Conservation (phyloP, 2,113 vertebrate genomes). For the Pleuronectes platessa region DNA sequence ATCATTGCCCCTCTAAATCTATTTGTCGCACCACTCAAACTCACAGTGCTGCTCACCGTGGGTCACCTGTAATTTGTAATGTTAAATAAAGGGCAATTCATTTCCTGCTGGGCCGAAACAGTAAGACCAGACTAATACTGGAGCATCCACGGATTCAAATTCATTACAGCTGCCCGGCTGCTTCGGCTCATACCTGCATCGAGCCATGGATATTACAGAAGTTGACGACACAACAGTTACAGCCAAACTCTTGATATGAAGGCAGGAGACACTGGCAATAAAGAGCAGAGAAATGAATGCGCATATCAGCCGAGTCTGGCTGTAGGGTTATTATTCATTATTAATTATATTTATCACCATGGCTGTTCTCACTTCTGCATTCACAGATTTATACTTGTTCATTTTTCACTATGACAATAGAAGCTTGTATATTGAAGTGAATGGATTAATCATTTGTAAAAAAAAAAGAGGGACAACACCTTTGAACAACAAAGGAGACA, state of each 20-base stretch:
- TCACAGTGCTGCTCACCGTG: constrained; percentile 63
- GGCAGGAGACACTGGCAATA: constrained; percentile 4
- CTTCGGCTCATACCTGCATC: constrained; percentile 42
- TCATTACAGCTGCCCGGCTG: constrained; percentile 66
- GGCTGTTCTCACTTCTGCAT: constrained; percentile 8
- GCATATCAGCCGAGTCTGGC: constrained; percentile 8
- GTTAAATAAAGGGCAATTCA: constrained; percentile 84
- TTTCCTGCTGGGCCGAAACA: constrained; percentile 77
- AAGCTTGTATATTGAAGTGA: constrained; percentile 16
- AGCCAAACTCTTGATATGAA: constrained; percentile 23
- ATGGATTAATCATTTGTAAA: not conserved
- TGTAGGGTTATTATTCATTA: constrained; percentile 19
- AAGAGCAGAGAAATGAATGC: constrained; percentile 17
- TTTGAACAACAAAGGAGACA: not conserved
- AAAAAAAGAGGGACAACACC: not conserved
- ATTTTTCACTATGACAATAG: not conserved
- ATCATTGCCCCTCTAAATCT: constrained; percentile 76
- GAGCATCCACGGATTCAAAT: constrained; percentile 70
- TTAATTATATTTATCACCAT: constrained; percentile 18
- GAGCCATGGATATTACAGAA: constrained; percentile 49
- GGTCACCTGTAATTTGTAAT: constrained; percentile 81
- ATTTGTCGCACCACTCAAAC: constrained; percentile 77
- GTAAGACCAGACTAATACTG: constrained; percentile 62
- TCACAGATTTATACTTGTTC: not conserved
- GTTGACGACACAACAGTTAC: constrained; percentile 25